Percentiles rank a stretch among this genome's conserved stretches.
Evolutionary conservation across 2,797 vertebrate species (phyloP).

Genomic region (Amblyopsis hoosieri): DNA sequence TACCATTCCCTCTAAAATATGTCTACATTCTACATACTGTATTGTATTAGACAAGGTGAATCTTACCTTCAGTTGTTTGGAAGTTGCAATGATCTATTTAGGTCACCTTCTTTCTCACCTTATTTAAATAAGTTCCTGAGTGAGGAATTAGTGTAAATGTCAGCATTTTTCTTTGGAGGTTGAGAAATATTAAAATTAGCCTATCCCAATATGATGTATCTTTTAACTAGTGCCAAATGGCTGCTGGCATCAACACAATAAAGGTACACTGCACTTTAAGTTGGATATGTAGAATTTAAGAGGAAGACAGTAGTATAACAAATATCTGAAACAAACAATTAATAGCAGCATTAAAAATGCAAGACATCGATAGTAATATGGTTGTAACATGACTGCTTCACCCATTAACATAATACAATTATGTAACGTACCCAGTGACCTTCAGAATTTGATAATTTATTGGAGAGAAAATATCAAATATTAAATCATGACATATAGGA

Average conservation of each 20-base stretch:
- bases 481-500: slow-evolving; percentile 7
- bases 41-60: background rate
- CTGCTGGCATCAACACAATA: slow-evolving; percentile 9
- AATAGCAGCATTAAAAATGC: background rate
- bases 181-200: slow-evolving; percentile 11
- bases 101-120: slow-evolving; percentile 8
- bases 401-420: too few species aligned
- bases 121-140: background rate
- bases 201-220: background rate
- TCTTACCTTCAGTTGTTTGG: background rate
- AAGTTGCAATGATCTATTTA: background rate
- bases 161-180: slow-evolving; percentile 7
- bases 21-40: too few species aligned
- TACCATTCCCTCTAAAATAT: too few species aligned
- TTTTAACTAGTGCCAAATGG: slow-evolving; percentile 7
- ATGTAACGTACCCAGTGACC: background rate
- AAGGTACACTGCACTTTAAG: background rate
- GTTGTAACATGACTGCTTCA: background rate
- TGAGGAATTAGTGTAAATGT: slow-evolving; percentile 4
- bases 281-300: background rate
- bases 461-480: background rate
- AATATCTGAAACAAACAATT: background rate
- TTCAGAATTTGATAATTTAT: background rate
- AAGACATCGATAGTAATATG: background rate
- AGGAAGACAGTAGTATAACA: background rate